Conservation (phyloP, 2,113 vertebrate species). For the Nothoprocta pentlandii region DNA sequence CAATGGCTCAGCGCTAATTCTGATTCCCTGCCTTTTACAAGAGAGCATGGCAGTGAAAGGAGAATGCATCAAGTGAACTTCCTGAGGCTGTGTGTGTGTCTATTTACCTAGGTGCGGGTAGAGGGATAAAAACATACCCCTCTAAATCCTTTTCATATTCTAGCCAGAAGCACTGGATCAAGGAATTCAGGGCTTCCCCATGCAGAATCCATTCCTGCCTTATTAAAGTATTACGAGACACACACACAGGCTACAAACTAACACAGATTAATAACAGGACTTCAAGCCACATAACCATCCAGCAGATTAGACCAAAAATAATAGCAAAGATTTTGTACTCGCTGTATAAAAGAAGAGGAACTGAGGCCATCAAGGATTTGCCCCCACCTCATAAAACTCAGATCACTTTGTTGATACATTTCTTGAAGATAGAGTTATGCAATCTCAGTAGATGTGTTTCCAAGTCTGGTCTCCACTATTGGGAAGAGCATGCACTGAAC, state of each 20-base stretch:
- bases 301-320: neutral
- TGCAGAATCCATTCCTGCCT: neutral
- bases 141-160: neutral
- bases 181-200: neutral
- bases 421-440: neutral
- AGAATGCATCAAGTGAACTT: neutral
- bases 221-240: neutral
- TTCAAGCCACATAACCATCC: neutral
- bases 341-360: neutral
- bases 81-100: neutral
- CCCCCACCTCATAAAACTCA: neutral
- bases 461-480: neutral
- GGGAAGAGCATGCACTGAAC: neutral
- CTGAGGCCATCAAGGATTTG: neutral
- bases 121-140: neutral
- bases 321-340: neutral
- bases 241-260: neutral
- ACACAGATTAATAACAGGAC: neutral
- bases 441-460: neutral
- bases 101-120: neutral
- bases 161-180: neutral
- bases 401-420: neutral
- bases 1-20: constrained; percentile 18
- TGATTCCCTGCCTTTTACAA: neutral
- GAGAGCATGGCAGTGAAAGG: neutral